Evolutionary conservation across 2,888 invertebrate species (phyloP).

Genomic region (Alcis repandata): DNA sequence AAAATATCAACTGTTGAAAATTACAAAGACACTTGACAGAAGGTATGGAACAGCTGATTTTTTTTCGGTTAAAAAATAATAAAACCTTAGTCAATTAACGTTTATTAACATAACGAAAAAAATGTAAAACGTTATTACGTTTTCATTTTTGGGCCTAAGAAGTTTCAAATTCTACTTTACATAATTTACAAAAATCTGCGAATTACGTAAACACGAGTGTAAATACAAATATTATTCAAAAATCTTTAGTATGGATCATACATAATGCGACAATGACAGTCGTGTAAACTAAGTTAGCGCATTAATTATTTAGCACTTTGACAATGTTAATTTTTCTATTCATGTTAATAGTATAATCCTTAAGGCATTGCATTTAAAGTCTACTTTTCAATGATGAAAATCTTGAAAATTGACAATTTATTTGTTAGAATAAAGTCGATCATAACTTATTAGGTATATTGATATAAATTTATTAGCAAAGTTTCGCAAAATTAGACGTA

Average conservation of each 20-base stretch:
- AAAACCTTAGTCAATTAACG: too few species aligned
- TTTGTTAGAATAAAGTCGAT: constrained; percentile 47
- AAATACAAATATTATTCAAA: constrained; percentile 66
- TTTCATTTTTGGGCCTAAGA: not conserved
- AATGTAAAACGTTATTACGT: too few species aligned
- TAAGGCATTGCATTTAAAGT: constrained; percentile 50
- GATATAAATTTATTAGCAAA: constrained; percentile 36
- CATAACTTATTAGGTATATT: constrained; percentile 50
- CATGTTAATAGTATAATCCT: constrained; percentile 13
- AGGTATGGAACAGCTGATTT: too few species aligned
- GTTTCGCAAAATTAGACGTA: constrained; percentile 61
- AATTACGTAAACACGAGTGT: constrained; percentile 63
- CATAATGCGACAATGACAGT: constrained; percentile 65
- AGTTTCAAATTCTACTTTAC: not conserved
- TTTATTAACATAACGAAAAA: too few species aligned
- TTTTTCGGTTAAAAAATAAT: too few species aligned
- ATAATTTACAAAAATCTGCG: constrained; percentile 32
- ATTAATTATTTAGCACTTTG: constrained; percentile 63
- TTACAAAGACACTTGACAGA: too few species aligned
- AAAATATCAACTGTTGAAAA: too few species aligned
- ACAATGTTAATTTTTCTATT: constrained; percentile 52
- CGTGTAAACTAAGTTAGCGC: constrained; percentile 69
- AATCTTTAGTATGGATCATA: constrained; percentile 59
- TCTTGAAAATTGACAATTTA: constrained; percentile 30
- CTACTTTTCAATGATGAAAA: constrained; percentile 41